These are phyloP conservation scores for Crotalus horridus DNA, from an alignment of 2,113 vertebrate species.

Conservation along the genomic window DNA sequence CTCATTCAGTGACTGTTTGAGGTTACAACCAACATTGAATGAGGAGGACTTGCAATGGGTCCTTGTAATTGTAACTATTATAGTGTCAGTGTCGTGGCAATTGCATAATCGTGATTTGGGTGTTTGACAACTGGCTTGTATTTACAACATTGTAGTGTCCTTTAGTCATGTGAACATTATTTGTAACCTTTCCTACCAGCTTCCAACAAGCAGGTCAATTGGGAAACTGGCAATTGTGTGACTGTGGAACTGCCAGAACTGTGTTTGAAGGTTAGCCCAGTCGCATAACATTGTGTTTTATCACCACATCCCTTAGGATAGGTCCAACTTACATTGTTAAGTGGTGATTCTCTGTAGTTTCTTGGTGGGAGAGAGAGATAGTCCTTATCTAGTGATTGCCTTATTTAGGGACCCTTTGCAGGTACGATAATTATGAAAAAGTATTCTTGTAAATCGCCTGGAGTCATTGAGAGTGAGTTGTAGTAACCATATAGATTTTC, in stretches of 20 bases:
- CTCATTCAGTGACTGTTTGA: background rate
- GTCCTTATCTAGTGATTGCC: background rate
- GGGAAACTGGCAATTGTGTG: background rate
- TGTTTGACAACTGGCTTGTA: background rate
- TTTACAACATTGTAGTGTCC: background rate
- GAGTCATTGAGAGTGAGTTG: background rate
- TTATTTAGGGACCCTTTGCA: background rate
- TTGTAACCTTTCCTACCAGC: background rate
- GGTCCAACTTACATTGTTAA: background rate
- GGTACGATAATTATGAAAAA: background rate
- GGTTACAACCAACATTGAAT: background rate
- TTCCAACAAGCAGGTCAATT: background rate
- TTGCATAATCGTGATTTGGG: background rate
- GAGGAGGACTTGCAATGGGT: background rate
- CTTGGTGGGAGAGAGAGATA: background rate
- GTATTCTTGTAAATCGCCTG: background rate
- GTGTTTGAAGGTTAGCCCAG: background rate
- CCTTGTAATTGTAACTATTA: background rate
- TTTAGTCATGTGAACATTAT: background rate
- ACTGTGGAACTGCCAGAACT: background rate
- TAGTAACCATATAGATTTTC: background rate
- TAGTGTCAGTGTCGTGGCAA: background rate
- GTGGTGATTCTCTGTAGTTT: background rate
- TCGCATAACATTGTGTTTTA: background rate
- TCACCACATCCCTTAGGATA: background rate